phyloP scores from a whole-genome alignment of 1,140 invertebrate species.

The Musca domestica region DNA sequence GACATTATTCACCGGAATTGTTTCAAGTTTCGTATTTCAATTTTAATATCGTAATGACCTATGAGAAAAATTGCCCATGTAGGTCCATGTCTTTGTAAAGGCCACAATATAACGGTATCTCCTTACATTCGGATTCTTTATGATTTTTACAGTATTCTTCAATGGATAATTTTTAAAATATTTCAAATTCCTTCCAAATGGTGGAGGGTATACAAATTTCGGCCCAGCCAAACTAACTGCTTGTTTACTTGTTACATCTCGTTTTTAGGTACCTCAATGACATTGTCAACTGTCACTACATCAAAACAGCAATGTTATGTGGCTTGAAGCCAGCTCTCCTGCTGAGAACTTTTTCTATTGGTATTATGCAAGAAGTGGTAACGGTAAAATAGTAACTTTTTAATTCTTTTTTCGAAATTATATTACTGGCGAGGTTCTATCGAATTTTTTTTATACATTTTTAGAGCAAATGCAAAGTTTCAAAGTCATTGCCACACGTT shows the following conservation, averaged over 20 bases:
- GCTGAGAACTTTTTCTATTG: slow-evolving; percentile 40
- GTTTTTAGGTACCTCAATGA: slow-evolving; percentile 37
- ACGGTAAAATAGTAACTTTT: slow-evolving; percentile 14
- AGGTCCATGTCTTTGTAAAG: too few species aligned
- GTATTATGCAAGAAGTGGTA: slow-evolving; percentile 34
- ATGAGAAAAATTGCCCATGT: too few species aligned
- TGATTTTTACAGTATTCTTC: background rate
- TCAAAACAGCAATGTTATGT: slow-evolving; percentile 41
- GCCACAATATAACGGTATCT: too few species aligned
- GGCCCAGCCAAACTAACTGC: background rate
- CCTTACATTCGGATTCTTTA: background rate
- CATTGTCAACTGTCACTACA: slow-evolving; percentile 46
- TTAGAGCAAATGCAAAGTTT: slow-evolving; percentile 24
- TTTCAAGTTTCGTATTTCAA: too few species aligned
- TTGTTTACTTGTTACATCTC: background rate
- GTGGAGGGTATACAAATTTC: background rate
- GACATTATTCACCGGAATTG: too few species aligned
- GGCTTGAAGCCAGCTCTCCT: slow-evolving; percentile 37
- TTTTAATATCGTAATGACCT: too few species aligned
- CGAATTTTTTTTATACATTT: slow-evolving; percentile 6
- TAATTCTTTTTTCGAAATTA: slow-evolving; percentile 7
- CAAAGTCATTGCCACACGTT: slow-evolving; percentile 20
- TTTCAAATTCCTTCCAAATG: too few species aligned
- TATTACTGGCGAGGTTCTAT: too few species aligned
- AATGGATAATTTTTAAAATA: too few species aligned